Percentiles rank a stretch among this genome's conserved stretches.
These are phyloP conservation scores for Drosophila fuyamai DNA, from an alignment of 1,140 invertebrate genomes.

Conservation along the genomic window DNA sequence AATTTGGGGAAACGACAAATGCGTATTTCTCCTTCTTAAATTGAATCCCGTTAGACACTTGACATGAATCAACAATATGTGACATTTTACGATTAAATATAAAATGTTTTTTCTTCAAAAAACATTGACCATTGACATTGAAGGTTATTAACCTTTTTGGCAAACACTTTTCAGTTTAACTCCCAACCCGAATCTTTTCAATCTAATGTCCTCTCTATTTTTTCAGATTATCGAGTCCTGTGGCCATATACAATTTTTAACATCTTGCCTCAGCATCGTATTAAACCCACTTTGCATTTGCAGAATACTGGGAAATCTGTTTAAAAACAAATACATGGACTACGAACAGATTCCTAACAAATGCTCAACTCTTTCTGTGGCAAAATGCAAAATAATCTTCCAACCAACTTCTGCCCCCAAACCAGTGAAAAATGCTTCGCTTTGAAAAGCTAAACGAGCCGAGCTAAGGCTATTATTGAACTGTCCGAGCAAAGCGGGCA, in stretches of 20 bases:
- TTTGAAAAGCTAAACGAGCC: slow-evolving; percentile 29
- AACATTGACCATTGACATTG: no score
- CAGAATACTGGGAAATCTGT: not conserved
- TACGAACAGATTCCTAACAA: slow-evolving; percentile 57
- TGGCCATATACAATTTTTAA: not conserved
- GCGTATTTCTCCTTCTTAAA: not conserved
- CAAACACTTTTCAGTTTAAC: no score
- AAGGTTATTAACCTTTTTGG: no score
- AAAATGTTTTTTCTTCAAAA: no score
- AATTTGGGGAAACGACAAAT: slow-evolving; percentile 6
- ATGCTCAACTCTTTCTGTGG: slow-evolving; percentile 47
- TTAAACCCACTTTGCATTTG: not conserved
- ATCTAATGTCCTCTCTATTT: no score
- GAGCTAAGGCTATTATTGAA: slow-evolving; percentile 36
- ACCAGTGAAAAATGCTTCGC: slow-evolving; percentile 20
- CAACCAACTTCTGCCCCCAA: slow-evolving; percentile 4
- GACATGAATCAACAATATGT: no score
- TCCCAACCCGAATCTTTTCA: no score
- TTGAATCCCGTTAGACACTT: no score
- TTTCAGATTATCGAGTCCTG: no score
- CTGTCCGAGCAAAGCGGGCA: slow-evolving; percentile 28
- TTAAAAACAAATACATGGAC: slow-evolving; percentile 10
- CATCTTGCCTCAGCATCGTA: not conserved
- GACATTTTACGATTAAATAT: no score
- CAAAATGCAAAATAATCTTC: slow-evolving; percentile 49